Percentiles rank a stretch among this genome's conserved stretches.
Conservation (phyloP, 2,113 vertebrate species). For the Cheilinus undulatus region DNA sequence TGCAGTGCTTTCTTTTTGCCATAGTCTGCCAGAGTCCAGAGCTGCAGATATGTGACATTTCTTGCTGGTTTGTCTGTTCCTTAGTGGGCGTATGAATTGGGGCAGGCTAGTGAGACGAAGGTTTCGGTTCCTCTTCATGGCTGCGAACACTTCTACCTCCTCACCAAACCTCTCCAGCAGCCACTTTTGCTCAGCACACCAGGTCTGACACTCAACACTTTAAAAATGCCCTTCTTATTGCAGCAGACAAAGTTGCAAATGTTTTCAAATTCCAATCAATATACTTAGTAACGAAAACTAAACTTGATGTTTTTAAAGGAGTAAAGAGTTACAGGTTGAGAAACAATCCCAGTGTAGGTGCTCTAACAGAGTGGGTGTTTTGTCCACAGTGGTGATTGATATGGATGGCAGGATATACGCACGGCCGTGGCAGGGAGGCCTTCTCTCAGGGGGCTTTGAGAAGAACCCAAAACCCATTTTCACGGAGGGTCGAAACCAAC, state of each 20-base stretch:
- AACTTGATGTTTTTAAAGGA: too few relatives aligned
- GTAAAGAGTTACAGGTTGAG: background rate
- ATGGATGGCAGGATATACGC: conserved; percentile 95
- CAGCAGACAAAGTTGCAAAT: background rate
- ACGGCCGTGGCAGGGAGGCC: conserved; percentile 93
- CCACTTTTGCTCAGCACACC: conserved; percentile 84
- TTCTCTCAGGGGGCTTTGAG: conserved; percentile 96
- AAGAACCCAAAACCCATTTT: conserved; percentile 99
- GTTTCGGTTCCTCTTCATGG: conserved; percentile 95
- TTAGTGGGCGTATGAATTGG: conserved; percentile 98
- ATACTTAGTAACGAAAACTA: too few relatives aligned
- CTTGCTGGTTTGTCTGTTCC: conserved; percentile 37
- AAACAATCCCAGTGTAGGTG: background rate
- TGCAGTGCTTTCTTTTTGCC: too few relatives aligned
- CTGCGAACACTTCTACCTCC: conserved; percentile 98
- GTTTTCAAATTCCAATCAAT: background rate
- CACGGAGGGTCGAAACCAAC: conserved; percentile 94
- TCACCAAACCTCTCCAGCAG: conserved; percentile 91
- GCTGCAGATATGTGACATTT: background rate
- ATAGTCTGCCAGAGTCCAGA: too few relatives aligned
- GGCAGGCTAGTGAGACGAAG: conserved; percentile 90
- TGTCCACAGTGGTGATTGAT: conserved; percentile 88
- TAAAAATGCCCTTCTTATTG: background rate
- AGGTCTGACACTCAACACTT: conserved; percentile 80
- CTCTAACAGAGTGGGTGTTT: conserved; percentile 24